Conservation (phyloP, 2,797 vertebrate genomes). For the Chiroxiphia lanceolata region DNA sequence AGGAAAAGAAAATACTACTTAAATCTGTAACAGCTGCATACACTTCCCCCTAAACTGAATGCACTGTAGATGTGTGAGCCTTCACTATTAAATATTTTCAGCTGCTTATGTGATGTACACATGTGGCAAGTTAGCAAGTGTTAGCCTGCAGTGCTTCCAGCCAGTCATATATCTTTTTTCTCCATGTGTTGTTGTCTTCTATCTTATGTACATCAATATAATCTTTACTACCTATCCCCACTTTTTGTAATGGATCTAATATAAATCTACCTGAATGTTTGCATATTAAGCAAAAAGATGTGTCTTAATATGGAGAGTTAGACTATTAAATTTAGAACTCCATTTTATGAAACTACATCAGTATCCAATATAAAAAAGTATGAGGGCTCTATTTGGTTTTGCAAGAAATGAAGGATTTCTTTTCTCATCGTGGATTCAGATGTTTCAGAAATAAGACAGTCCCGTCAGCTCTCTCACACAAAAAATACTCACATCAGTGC, state of each 20-base stretch:
- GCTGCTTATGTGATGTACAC: slow-evolving; percentile 51
- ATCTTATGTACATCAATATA: slow-evolving; percentile 34
- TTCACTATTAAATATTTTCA: slow-evolving; percentile 56
- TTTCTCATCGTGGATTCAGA: neutral
- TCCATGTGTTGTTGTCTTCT: slow-evolving; percentile 57
- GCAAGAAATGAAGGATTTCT: neutral
- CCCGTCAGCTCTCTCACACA: neutral
- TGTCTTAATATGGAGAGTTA: neutral
- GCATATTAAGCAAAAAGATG: neutral
- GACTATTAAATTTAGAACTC: neutral
- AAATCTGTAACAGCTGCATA: slow-evolving; percentile 51
- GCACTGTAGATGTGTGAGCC: slow-evolving; percentile 9
- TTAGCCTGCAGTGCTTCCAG: slow-evolving; percentile 61
- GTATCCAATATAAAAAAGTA: neutral
- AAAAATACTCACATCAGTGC: neutral
- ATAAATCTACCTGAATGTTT: slow-evolving; percentile 58
- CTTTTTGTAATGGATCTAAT: slow-evolving; percentile 18
- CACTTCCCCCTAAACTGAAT: neutral
- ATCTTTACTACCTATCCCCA: slow-evolving; percentile 46
- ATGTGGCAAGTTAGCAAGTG: slow-evolving; percentile 56
- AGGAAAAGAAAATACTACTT: slow-evolving; percentile 41
- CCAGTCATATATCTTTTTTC: slow-evolving; percentile 57
- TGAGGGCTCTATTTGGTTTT: neutral
- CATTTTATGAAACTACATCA: neutral
- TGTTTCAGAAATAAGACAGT: neutral